Percentiles rank a stretch among this genome's conserved stretches.
These are phyloP conservation scores for Bilobella aurantiaca DNA, from an alignment of 1,140 invertebrate genomes.

Conservation along the genomic window DNA sequence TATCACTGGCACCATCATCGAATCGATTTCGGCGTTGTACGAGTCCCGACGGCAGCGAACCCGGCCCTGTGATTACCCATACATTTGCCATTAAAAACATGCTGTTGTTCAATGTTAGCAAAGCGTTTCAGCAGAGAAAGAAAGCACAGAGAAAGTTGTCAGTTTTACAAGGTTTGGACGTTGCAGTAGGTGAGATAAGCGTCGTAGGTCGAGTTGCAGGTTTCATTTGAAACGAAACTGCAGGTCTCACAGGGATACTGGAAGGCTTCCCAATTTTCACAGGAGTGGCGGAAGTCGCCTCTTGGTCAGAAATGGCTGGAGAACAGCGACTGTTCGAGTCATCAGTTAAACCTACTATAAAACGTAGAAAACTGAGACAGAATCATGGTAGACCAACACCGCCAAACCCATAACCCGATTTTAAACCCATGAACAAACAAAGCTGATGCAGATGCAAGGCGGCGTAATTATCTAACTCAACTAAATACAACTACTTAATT, in stretches of 20 bases:
- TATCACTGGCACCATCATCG: slow-evolving; percentile 76
- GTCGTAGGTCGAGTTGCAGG: not conserved
- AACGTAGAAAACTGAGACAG: slow-evolving; percentile 1
- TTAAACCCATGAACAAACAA: too few species aligned
- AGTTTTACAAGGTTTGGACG: slow-evolving; percentile 9
- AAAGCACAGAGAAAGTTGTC: too few species aligned
- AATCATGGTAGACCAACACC: too few species aligned
- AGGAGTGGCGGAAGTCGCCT: not conserved
- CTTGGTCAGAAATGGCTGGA: not conserved
- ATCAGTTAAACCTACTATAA: too few species aligned
- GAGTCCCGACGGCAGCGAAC: slow-evolving; percentile 61
- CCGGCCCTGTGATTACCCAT: slow-evolving; percentile 45
- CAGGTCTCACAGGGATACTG: not conserved
- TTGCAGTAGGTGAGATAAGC: slow-evolving; percentile 1
- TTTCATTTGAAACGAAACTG: not conserved
- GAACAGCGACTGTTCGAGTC: too few species aligned
- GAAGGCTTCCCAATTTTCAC: not conserved
- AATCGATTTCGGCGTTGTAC: slow-evolving; percentile 65
- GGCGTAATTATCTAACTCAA: too few species aligned
- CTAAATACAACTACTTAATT: too few species aligned
- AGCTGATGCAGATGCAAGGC: too few species aligned
- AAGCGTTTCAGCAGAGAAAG: too few species aligned
- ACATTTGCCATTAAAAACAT: not conserved
- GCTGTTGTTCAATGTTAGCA: not conserved
- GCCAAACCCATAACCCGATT: too few species aligned